Evolutionary conservation across 2,797 vertebrate species (phyloP).

Genomic region (Ibycter americanus): DNA sequence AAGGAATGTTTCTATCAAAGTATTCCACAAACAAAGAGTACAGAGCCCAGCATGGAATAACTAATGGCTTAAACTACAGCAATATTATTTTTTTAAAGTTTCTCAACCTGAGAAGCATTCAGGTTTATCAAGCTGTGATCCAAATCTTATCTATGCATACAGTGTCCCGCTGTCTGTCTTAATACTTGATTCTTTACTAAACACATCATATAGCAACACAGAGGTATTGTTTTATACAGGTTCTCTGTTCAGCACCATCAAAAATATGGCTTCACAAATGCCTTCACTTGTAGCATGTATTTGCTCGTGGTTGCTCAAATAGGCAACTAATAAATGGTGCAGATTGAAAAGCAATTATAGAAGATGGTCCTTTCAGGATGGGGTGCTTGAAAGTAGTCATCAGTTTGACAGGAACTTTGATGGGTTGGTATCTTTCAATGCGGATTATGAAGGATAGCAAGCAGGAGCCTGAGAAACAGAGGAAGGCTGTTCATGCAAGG

Average conservation of each 20-base stretch:
- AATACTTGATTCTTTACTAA: neutral
- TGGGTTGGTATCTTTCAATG: neutral
- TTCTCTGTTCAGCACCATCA: neutral
- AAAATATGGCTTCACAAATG: neutral
- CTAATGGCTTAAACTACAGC: neutral
- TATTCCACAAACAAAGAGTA: neutral
- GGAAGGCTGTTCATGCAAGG: neutral
- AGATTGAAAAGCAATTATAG: conserved; percentile 1
- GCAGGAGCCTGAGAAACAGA: neutral
- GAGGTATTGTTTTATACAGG: neutral
- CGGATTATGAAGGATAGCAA: neutral
- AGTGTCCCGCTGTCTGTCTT: neutral
- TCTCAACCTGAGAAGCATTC: neutral
- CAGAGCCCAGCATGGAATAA: conserved; percentile 17
- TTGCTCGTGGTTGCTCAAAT: neutral
- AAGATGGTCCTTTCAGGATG: neutral
- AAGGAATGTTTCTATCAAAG: conserved; percentile 6
- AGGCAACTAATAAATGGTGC: neutral
- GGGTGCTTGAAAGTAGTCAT: neutral
- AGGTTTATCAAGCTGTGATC: conserved; percentile 1
- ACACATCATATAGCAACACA: neutral
- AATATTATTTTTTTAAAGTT: neutral
- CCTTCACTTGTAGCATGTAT: neutral
- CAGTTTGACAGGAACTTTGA: neutral
- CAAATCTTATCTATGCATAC: neutral